Base-by-base conservation (phyloP, 2,888 invertebrate genomes). In the Troilus luridus region DNA sequence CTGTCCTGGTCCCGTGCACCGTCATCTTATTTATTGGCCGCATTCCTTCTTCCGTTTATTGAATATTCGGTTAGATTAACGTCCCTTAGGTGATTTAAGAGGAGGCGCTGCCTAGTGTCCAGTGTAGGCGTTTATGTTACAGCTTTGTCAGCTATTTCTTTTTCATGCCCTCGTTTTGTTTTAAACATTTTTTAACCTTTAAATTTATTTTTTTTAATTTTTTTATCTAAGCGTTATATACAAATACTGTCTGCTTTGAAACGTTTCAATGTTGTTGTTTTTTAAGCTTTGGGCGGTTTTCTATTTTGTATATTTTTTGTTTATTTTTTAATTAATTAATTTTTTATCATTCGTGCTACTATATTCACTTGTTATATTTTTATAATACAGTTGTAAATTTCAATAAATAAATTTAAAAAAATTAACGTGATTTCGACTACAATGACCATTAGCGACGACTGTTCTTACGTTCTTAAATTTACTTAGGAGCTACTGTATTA, bases 121-220 rank as follows among this genome's bases (percentile, higher is more conserved):
- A 1, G n/a, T 67, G 89, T 89, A 67, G 89, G 89, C 64, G 67
- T 89, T 89, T 89, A 89, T 89, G 89, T 89, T 89, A 27, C 89
- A 54, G 54, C 54, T 89, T 27, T 54, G 64, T 54, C 27, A 89
- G 89, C 89, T 54, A 64, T 64, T 62, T 89, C 62, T 89, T 64
- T 89, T 64, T 89, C 17, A 64, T 54, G 60, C 54, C 19, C 64
- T 89, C 6, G 60, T 21, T 67, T 54, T 89, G 12, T 67, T 64
- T 88, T 24, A 60, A 59, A 60, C 6, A 85, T 56, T 56, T 56
- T 58, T n/a, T n/a, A 85, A 85, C 8, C 56, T 9, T 5, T 56
- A 60, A 56, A 56, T n/a, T 24, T 19, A n/a, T 0, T 24, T 41
- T 41, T 88, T 14, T 60, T 60, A 62, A 21, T 89, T 89, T 89